Evolutionary conservation across 2,888 invertebrate species (phyloP).

Genomic region (Campoletis raptor): DNA sequence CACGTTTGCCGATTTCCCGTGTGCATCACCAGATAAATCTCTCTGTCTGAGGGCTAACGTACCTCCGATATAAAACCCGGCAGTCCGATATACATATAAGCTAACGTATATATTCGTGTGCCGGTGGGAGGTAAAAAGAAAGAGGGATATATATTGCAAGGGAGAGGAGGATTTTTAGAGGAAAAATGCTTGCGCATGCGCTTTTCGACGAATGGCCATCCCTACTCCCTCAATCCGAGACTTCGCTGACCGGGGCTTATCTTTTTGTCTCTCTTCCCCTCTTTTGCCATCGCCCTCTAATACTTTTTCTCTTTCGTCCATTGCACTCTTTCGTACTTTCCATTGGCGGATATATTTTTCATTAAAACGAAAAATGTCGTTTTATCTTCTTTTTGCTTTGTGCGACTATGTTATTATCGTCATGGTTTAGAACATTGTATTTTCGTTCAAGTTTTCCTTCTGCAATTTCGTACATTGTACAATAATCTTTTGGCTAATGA

Average conservation of each 20-base stretch:
- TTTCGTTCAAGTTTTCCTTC: not conserved
- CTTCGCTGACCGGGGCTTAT: slow-evolving; percentile 69
- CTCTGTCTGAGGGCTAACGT: slow-evolving; percentile 79
- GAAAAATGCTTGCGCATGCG: slow-evolving; percentile 64
- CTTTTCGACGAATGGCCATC: slow-evolving; percentile 53
- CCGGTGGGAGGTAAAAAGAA: slow-evolving; percentile 49
- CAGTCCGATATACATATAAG: slow-evolving; percentile 49
- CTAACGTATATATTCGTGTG: not conserved
- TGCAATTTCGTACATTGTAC: no score
- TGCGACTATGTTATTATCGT: slow-evolving; percentile 12
- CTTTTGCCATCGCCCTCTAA: slow-evolving; percentile 13
- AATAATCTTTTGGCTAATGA: not conserved
- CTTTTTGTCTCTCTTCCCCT: slow-evolving; percentile 60
- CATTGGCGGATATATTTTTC: slow-evolving; percentile 56
- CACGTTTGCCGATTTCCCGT: slow-evolving; percentile 79
- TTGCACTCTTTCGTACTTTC: slow-evolving; percentile 57
- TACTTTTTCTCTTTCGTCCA: slow-evolving; percentile 44
- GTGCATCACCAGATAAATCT: slow-evolving; percentile 83
- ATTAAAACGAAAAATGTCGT: slow-evolving; percentile 34
- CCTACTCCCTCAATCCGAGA: slow-evolving; percentile 53
- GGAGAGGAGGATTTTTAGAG: slow-evolving; percentile 59
- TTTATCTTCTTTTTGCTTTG: slow-evolving; percentile 13
- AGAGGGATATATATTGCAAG: slow-evolving; percentile 44
- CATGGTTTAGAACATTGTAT: slow-evolving; percentile 13
- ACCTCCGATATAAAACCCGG: slow-evolving; percentile 71